Percentiles rank a stretch among this genome's conserved stretches.
Evolutionary conservation across 2,888 invertebrate species (phyloP).

Genomic region (Leptinotarsa peninsularis): DNA sequence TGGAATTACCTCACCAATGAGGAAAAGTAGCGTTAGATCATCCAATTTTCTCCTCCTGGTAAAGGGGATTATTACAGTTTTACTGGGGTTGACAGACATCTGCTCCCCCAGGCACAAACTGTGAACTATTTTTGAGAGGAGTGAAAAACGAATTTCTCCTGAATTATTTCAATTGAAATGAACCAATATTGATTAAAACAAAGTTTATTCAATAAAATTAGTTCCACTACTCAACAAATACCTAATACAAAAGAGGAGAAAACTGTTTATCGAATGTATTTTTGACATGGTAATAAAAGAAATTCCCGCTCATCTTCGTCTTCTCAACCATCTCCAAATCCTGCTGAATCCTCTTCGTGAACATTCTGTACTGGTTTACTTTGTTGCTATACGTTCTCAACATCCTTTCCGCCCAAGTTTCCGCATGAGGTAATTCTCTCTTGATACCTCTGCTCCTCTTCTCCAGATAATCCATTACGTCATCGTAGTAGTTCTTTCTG

Average conservation of each 20-base stretch:
- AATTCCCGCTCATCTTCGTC: constrained; percentile 75
- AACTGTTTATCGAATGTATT: constrained; percentile 82
- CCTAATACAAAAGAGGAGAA: constrained; percentile 64
- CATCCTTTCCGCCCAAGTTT: constrained; percentile 88
- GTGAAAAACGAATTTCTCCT: neutral
- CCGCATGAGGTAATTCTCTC: constrained; percentile 80
- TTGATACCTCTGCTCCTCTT: constrained; percentile 75
- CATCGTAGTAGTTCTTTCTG: constrained; percentile 87
- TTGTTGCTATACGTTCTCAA: constrained; percentile 74
- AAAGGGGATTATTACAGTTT: too few relatives aligned
- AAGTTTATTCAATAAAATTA: constrained; percentile 23
- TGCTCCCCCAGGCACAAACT: too few relatives aligned
- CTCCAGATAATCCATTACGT: constrained; percentile 86
- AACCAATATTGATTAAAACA: neutral
- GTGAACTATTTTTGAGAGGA: too few relatives aligned
- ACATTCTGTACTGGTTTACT: constrained; percentile 61
- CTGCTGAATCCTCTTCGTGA: constrained; percentile 52
- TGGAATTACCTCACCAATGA: too few relatives aligned
- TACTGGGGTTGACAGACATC: too few relatives aligned
- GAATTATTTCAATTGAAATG: neutral
- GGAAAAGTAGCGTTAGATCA: too few relatives aligned
- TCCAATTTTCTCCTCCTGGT: too few relatives aligned
- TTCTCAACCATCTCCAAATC: constrained; percentile 70
- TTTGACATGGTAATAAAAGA: constrained; percentile 81
- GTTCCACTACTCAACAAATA: neutral